These are phyloP conservation scores for Marasmarcha lunaedactyla DNA, from an alignment of 2,888 invertebrate species.

Conservation along the genomic window DNA sequence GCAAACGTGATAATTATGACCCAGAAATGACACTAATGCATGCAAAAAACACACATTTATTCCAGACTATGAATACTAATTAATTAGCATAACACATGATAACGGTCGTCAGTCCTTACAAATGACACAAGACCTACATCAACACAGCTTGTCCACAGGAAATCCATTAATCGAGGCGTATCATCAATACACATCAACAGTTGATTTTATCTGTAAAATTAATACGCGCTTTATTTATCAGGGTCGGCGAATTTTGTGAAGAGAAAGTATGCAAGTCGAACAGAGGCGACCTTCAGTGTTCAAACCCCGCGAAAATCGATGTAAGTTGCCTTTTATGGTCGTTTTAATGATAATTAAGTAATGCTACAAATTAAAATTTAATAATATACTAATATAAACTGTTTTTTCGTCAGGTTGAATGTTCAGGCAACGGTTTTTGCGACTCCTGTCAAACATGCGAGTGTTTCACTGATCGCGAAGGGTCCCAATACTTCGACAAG, in stretches of 20 bases:
- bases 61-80: too few relatives aligned
- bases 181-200: not conserved
- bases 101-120: too few relatives aligned
- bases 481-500: slow-evolving; percentile 43
- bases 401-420: slow-evolving; percentile 24
- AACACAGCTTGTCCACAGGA: too few relatives aligned
- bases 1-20: too few relatives aligned
- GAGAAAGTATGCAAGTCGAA: slow-evolving; percentile 19
- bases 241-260: slow-evolving; percentile 29
- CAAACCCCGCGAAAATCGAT: slow-evolving; percentile 20
- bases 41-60: not conserved
- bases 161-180: not conserved
- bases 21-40: too few relatives aligned
- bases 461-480: slow-evolving; percentile 32
- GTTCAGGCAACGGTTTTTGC: slow-evolving; percentile 47
- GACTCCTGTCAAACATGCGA: slow-evolving; percentile 33
- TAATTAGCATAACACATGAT: too few relatives aligned
- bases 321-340: slow-evolving; percentile 21
- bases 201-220: not conserved
- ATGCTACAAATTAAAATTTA: not conserved
- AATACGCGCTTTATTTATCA: slow-evolving; percentile 12
- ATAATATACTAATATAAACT: not conserved
- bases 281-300: slow-evolving; percentile 33
- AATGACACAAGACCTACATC: too few relatives aligned
- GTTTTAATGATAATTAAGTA: not conserved